Evolutionary conservation across 2,797 vertebrate genomes (phyloP), one percentile per base, ranked within the genome.

Genomic region (Siniperca scherzeri): DNA sequence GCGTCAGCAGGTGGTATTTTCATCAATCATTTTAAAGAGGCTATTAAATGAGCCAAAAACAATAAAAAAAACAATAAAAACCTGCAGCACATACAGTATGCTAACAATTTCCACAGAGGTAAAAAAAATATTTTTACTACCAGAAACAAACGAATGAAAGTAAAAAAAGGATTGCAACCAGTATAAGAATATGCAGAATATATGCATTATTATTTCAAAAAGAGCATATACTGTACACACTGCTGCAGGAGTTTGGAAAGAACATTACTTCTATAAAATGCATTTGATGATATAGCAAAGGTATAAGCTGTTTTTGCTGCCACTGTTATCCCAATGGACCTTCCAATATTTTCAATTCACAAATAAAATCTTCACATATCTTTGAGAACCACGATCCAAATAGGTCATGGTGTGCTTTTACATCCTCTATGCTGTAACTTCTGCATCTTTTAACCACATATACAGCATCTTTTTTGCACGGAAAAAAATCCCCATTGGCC

Each of bases 11-110:
- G 84, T 84, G 86, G 66, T 52, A 72, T 74, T 80, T 66, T 57
- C 46, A 88, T 88, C 71, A 53, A 62, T 85, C 69, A 83, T 76
- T 78, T 87, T 71, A 75, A 78, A 73, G 33, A 76, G 65, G 50
- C 38, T 67, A 73, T 86, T 77, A 84, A 69, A n/a, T 40, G 30
- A 80, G 69, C 12, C 38, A n/a, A 66, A 86, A 77, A 72, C 11
- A 56, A 71, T 12, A 42, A 68, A 19, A 38, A 74, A 70, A 22
- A 56, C 25, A 71, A 61, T 70, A 11, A 2, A 66, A 76, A 70
- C 59, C 3, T 38, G 38, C 62, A 70, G 52, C 53, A 55, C 33
- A 40, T 38, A 64, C 0, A 2, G 7, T 44, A 21, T 8, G 57
- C 8, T 38, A 61, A 66, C 59, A 61, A 12, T 48, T 55, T 64